phyloP scores from a whole-genome alignment of 2,797 vertebrate genomes.

The Microcaecilia unicolor region DNA sequence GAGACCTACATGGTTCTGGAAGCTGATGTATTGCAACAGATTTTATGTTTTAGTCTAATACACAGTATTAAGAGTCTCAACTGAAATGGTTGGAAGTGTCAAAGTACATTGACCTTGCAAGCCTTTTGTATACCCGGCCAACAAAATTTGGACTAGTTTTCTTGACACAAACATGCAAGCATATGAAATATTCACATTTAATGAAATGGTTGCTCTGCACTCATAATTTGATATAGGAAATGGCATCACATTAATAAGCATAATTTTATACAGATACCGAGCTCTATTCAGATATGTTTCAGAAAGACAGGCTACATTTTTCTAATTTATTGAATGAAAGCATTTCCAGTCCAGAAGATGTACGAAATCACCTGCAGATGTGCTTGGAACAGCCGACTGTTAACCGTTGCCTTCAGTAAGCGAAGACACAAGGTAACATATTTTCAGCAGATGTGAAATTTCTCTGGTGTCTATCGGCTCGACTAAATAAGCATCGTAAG shows the following conservation, averaged over 20 bases:
- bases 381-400: no score
- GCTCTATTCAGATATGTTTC: no score
- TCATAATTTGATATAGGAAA: constrained; percentile 1
- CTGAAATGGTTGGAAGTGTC: no score
- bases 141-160: no score
- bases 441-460: constrained; percentile 1
- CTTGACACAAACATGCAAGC: no score
- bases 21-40: no score
- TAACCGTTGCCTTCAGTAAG: no score
- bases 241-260: neutral
- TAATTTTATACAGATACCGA: neutral
- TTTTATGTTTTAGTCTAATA: no score
- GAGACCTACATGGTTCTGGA: no score
- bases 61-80: no score
- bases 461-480: neutral
- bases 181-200: constrained; percentile 15
- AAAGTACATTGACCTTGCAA: no score
- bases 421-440: constrained; percentile 1
- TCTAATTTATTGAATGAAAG: constrained; percentile 15
- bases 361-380: constrained; percentile 40
- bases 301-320: constrained; percentile 12
- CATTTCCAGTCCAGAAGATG: constrained; percentile 25
- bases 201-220: constrained; percentile 6
- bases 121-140: no score
- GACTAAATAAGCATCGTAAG: neutral